Base-by-base conservation (phyloP, 2,888 invertebrate species). In the Dolomedes plantarius region DNA sequence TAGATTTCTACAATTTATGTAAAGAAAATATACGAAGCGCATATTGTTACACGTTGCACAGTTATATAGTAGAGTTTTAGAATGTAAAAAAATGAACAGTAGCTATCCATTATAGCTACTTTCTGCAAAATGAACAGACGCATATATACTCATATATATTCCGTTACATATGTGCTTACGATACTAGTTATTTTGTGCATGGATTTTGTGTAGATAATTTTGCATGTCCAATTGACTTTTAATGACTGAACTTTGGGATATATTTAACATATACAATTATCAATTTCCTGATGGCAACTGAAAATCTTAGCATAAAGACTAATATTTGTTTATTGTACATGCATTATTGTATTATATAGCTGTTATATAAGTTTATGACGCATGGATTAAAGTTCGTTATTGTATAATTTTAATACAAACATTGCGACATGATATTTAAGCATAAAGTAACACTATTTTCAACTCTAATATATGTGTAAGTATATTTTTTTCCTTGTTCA, bases 261-360 rank as follows among this genome's bases (percentile, higher is more conserved):
- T 56, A 56, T 56, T 23, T 46, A 46, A 2, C 23, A 56, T 23
- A 56, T 23, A 56, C 23, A 23, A 5, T 56, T 56, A 56, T 56
- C 56, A 23, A 56, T 56, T 5, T 56, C 56, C 56, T 56, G 56
- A 56, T 56, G 56, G 56, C 56, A 56, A 56, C 56, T 56, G 56
- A 23, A 56, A 56, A 56, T 56, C 56, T 56, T 56, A 56, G 56
- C 56, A 56, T 1, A 56, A 56, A 56, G 56, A 56, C 56, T 56
- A 23, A 19, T 56, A 56, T 56, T 23, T 56, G 16, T 56, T 56
- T n/a, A 11, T 56, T 56, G 23, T 23, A 56, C n/a, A 23, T 56
- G 56, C 16, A 46, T 46, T 2, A 16, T 2, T 16, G 16, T 5
- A 16, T 13, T 56, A 23, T 56, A 56, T 56, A 23, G 23, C 23